Percentiles rank a stretch among this genome's conserved stretches.
These are phyloP conservation scores for Pseudomyrmex cubaensis DNA, from an alignment of 1,140 invertebrate species.

Conservation along the genomic window DNA sequence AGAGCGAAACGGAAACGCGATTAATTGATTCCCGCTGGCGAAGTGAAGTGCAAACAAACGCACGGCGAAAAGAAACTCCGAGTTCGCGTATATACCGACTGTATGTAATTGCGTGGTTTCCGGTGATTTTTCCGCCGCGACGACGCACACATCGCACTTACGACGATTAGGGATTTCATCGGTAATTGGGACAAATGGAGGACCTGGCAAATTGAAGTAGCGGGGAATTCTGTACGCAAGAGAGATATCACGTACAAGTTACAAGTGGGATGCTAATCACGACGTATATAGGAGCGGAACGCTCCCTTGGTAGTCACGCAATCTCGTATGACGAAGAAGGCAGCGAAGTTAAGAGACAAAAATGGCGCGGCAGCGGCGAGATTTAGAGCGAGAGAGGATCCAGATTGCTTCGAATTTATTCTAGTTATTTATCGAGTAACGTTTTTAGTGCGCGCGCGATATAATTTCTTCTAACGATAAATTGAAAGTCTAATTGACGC, in stretches of 20 bases:
- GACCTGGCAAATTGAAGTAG: constrained; percentile 32
- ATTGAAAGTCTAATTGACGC: constrained; percentile 17
- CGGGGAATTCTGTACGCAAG: not conserved
- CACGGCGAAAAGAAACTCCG: not conserved
- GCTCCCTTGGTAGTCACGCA: constrained; percentile 39
- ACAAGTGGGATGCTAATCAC: constrained; percentile 44
- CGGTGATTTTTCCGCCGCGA: constrained; percentile 19
- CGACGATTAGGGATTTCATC: constrained; percentile 39
- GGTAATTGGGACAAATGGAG: constrained; percentile 29
- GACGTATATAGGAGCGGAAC: constrained; percentile 30
- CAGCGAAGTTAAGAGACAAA: not conserved
- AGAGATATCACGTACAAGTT: constrained; percentile 32
- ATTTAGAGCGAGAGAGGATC: constrained; percentile 26
- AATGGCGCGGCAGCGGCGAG: not conserved
- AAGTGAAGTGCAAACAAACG: not conserved
- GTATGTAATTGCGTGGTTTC: constrained; percentile 22
- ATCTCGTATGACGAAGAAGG: constrained; percentile 28
- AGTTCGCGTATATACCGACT: not conserved
- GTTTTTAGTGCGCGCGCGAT: not conserved
- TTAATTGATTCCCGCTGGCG: constrained; percentile 27
- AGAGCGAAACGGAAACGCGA: constrained; percentile 4
- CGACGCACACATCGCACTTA: not conserved
- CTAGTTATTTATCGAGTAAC: not conserved
- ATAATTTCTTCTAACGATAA: constrained; percentile 7
- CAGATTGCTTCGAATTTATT: constrained; percentile 10